These are phyloP conservation scores for Apus apus DNA, from an alignment of 2,113 vertebrate species.

Conservation along the genomic window DNA sequence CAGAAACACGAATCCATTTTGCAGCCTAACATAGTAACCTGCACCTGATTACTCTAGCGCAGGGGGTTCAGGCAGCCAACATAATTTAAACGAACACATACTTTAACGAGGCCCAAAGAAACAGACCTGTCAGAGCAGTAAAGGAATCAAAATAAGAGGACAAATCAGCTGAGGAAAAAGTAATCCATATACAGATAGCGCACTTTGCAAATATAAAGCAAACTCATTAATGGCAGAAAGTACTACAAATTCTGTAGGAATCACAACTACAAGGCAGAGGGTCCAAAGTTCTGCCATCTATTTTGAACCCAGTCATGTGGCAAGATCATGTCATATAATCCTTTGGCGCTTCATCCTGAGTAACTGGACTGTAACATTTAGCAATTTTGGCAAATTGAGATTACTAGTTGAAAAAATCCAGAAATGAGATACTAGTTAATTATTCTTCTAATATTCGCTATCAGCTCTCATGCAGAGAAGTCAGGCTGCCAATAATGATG, in stretches of 20 bases:
- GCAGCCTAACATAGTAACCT: neutral
- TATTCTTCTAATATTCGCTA: neutral
- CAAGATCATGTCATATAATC: neutral
- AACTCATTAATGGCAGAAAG: neutral
- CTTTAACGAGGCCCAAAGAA: conserved; percentile 13
- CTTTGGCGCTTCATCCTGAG: neutral
- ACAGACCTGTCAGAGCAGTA: neutral
- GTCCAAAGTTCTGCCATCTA: neutral
- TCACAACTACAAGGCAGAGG: neutral
- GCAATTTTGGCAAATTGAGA: neutral
- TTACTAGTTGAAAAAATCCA: neutral
- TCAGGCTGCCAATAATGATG: neutral
- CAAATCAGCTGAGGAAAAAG: neutral
- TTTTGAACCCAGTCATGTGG: neutral
- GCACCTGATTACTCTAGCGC: neutral
- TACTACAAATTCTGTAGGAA: neutral
- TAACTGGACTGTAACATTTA: neutral
- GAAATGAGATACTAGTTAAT: neutral
- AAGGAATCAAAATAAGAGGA: neutral
- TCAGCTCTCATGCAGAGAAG: neutral
- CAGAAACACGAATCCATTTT: neutral
- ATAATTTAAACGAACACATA: neutral
- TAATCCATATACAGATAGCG: neutral
- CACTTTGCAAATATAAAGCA: neutral
- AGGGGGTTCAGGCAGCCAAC: neutral